Evolutionary conservation across 2,797 vertebrate genomes (phyloP).

Genomic region (Eidolon dupreanum): DNA sequence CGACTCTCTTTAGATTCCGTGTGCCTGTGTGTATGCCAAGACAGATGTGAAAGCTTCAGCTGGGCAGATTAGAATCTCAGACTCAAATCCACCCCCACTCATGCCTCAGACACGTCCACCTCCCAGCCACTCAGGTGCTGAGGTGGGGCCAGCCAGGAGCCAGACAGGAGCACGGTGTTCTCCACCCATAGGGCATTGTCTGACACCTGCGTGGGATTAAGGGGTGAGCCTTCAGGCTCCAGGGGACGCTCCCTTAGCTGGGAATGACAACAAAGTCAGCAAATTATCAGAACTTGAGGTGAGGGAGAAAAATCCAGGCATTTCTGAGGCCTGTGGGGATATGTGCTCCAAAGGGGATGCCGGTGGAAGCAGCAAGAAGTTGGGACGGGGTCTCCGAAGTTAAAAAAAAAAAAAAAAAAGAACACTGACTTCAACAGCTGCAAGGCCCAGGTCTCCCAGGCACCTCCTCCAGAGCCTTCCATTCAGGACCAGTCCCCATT

Average conservation of each 20-base stretch:
- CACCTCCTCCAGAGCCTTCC: background rate
- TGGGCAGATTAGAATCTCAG: slow-evolving; percentile 64
- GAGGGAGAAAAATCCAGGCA: background rate
- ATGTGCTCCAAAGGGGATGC: background rate
- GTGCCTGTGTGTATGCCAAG: background rate
- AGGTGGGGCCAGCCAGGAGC: slow-evolving; percentile 37
- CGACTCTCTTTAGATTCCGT: background rate
- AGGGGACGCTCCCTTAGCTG: slow-evolving; percentile 25
- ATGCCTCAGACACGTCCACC: slow-evolving; percentile 47
- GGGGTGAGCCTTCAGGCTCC: background rate
- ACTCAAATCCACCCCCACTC: slow-evolving; percentile 73
- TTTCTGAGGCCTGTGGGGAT: background rate
- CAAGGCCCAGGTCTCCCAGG: background rate
- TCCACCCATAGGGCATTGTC: slow-evolving; percentile 71
- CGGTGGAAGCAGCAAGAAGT: background rate
- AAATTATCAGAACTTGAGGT: slow-evolving; percentile 9
- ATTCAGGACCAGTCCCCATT: background rate
- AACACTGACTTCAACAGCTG: background rate
- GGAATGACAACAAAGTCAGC: slow-evolving; percentile 54
- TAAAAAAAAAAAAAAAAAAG: background rate
- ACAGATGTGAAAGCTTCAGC: slow-evolving; percentile 62
- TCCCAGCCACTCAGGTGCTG: background rate
- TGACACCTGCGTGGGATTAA: slow-evolving; percentile 80
- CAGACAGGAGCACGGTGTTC: slow-evolving; percentile 72
- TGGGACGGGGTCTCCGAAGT: background rate